Base-by-base conservation (phyloP, 35 echinoderm and acorn worm species). In the Eucidaris tribuloides region DNA sequence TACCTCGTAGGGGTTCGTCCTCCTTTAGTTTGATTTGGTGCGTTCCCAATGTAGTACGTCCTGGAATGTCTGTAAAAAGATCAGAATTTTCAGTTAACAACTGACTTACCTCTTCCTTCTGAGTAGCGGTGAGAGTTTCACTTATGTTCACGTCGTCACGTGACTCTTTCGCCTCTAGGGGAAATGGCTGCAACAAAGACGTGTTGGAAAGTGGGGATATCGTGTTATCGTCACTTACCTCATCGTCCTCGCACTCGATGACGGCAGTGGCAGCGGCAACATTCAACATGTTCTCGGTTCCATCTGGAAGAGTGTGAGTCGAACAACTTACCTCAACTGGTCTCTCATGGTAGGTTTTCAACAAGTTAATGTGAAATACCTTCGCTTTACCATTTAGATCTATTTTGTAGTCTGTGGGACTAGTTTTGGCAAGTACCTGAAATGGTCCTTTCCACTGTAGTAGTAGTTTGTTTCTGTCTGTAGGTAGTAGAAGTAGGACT, bases 361-460 rank as follows among this genome's bases (percentile, higher is more conserved):
- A n/a, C 48, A 52, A n/a, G 48, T 52, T 86, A n/a, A 52, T 52
- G n/a, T 52, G 48, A n/a, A 52, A 52, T n/a, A 52, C 48, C n/a
- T 52, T 52, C n/a, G 48, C 9, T n/a, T 52, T 52, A n/a, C 48
- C 48, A 9, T 52, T 52, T 52, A 52, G 9, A 52, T 52, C 48
- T 52, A 52, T 52, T 52, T n/a, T 9, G n/a, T 52, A 52, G 48
- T 52, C 48, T 52, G 48, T 52, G 48, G 9, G 9, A 52, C 48
- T 52, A 9, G n/a, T n/a, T n/a, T 52, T 52, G 48, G 48, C 48
- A 32, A 78, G 7, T 3, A 87, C 42, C 9, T 5, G 6, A 62
- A 62, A 89, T 23, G 87, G 87, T 22, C 87, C 87, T 43, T 71
- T 61, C 87, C 87, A 89, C 31, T 89, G 62, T 4, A 83, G 31